Conservation (phyloP, 2,888 invertebrate genomes). For the Drosophila peninsularis region DNA sequence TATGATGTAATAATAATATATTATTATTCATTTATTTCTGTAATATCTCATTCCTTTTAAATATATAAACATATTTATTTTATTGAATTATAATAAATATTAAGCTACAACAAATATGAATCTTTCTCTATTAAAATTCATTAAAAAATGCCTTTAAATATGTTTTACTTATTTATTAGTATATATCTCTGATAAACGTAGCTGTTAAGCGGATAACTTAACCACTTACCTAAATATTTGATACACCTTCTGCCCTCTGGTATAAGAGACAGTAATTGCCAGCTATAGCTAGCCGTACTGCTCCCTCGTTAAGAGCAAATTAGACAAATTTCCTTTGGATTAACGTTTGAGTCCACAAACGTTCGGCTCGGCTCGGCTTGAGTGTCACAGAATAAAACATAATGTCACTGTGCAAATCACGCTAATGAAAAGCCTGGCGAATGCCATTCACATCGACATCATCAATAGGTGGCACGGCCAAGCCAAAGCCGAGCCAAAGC, state of each 20-base stretch:
- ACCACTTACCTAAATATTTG: neutral
- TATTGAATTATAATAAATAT: too few relatives aligned
- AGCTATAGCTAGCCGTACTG: neutral
- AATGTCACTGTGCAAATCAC: conserved; percentile 70
- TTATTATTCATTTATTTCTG: too few relatives aligned
- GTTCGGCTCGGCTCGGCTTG: conserved; percentile 20
- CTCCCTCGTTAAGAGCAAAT: conserved; percentile 52
- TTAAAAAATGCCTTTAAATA: too few relatives aligned
- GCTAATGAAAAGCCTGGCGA: conserved; percentile 75
- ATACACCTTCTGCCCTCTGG: too few relatives aligned
- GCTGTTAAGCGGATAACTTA: neutral
- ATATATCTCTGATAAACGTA: too few relatives aligned
- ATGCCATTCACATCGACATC: conserved; percentile 49
- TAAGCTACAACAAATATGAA: too few relatives aligned
- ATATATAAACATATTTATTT: too few relatives aligned
- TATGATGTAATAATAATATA: too few relatives aligned
- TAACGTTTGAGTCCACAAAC: conserved; percentile 7
- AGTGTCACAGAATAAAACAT: conserved; percentile 58
- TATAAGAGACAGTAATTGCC: conserved; percentile 6
- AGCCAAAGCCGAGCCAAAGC: conserved; percentile 36
- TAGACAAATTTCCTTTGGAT: conserved; percentile 47
- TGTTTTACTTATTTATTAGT: too few relatives aligned
- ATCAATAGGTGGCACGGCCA: conserved; percentile 40
- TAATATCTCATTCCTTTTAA: too few relatives aligned
- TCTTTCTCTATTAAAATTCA: too few relatives aligned